A percentile compares a stretch with the other conserved stretches of the same genome.
Evolutionary conservation across 2,888 invertebrate species (phyloP).

Genomic region (Craniophora ligustri): DNA sequence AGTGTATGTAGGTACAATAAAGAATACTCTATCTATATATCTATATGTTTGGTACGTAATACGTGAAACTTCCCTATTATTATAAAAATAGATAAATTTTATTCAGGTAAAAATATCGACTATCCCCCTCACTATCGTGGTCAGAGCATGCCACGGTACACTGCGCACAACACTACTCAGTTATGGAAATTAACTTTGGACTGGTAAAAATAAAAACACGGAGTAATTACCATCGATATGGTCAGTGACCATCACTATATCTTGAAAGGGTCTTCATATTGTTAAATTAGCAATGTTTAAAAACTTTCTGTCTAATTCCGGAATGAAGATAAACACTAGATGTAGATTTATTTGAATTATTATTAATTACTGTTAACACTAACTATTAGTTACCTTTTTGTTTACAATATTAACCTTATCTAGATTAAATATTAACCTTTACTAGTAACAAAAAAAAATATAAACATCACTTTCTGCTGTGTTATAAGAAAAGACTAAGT

Average conservation of each 20-base stretch:
- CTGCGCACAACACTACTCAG: conserved; percentile 78
- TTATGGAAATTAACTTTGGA: conserved; percentile 84
- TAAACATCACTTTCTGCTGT: no score
- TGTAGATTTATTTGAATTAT: no score
- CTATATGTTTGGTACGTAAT: no score
- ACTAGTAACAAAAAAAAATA: no score
- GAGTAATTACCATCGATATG: conserved; percentile 79
- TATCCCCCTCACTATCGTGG: conserved; percentile 68
- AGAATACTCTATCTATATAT: no score
- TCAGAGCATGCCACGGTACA: conserved; percentile 78
- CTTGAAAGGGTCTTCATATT: conserved; percentile 68
- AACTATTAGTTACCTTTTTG: no score
- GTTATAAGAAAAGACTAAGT: no score
- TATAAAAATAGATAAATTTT: conserved; percentile 42
- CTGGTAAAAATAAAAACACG: conserved; percentile 83
- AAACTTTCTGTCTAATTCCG: conserved; percentile 53
- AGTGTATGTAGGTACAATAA: no score
- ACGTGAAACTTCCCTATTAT: no score
- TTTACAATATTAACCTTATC: no score
- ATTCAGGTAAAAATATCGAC: conserved; percentile 49
- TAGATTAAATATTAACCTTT: no score
- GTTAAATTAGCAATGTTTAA: conserved; percentile 57
- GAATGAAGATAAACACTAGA: conserved; percentile 1
- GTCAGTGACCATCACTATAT: conserved; percentile 75
- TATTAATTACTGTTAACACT: no score